Conservation (phyloP, 2,113 vertebrate genomes). For the Acanthisitta chloris region DNA sequence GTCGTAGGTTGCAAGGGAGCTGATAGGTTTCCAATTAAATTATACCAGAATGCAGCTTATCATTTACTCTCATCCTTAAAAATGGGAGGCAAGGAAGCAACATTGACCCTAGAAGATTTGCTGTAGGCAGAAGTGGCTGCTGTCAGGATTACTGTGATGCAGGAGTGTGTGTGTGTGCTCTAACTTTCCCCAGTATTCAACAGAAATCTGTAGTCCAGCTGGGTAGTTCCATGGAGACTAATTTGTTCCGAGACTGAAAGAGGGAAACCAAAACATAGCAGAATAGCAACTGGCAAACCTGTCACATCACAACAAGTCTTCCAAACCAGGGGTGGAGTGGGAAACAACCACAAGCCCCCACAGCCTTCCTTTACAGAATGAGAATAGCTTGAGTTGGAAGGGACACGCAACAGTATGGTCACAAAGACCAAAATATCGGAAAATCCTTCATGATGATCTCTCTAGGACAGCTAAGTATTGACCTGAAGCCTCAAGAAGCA, state of each 20-base stretch:
- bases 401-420: neutral
- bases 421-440: neutral
- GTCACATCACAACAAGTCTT: neutral
- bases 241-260: neutral
- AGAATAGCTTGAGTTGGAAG: neutral
- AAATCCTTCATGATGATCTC: neutral
- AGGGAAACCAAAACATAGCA: neutral
- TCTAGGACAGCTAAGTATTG: neutral
- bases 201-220: neutral
- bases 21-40: neutral
- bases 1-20: neutral
- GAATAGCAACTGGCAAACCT: neutral
- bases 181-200: neutral
- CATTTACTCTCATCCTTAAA: neutral
- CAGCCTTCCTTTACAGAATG: neutral
- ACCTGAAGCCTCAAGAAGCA: neutral
- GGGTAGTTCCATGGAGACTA: neutral
- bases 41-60: neutral
- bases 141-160: neutral
- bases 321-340: neutral
- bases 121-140: neutral
- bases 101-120: neutral
- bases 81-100: neutral
- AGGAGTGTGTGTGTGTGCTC: neutral
- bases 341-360: neutral